Conservation (phyloP, 1,140 invertebrate species). For the Bombus fervidus region DNA sequence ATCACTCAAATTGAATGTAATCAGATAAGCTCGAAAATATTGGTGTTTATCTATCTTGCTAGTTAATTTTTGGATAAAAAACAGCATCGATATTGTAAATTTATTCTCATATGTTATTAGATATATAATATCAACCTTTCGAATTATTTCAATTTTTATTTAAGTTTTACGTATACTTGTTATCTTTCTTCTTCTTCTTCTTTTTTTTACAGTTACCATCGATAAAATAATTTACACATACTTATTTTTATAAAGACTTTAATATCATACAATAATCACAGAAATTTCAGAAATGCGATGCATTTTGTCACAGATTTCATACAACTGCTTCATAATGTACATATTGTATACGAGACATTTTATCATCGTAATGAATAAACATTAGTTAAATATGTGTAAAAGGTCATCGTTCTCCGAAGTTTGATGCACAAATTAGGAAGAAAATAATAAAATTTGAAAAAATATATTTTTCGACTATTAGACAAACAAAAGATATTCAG, state of each 20-base stretch:
- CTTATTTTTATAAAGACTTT: neutral
- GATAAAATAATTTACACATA: too few species aligned
- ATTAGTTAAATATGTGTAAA: neutral
- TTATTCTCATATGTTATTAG: neutral
- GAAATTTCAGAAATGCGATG: neutral
- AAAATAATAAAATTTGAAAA: neutral
- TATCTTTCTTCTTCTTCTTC: too few species aligned
- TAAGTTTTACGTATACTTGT: neutral
- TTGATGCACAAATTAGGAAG: neutral
- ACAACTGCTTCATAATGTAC: constrained; percentile 9
- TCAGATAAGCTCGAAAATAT: neutral
- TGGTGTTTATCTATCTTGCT: neutral
- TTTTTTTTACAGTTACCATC: too few species aligned
- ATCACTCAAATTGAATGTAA: neutral
- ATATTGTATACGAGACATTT: constrained; percentile 26
- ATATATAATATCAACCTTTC: neutral
- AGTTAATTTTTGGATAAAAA: neutral
- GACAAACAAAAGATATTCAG: neutral
- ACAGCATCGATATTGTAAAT: neutral
- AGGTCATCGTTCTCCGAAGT: neutral
- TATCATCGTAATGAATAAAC: neutral
- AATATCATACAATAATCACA: neutral
- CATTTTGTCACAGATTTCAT: constrained; percentile 15
- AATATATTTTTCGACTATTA: neutral
- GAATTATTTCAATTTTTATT: constrained; percentile 6